Conservation (phyloP, 2,888 invertebrate species). For the Cataglyphis livida region DNA sequence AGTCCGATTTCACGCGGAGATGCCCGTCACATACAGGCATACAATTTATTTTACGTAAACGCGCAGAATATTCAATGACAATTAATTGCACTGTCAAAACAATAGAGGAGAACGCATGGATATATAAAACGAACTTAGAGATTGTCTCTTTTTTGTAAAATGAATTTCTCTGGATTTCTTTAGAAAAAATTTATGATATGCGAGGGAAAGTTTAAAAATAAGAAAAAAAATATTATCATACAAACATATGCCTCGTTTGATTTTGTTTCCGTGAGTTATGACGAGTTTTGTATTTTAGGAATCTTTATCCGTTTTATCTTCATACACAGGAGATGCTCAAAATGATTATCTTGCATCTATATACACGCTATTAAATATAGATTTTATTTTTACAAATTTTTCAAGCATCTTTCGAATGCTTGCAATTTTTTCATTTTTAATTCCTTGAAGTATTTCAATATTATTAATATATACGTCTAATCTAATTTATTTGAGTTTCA, state of each 20-base stretch:
- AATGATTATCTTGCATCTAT: neutral
- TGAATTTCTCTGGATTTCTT: neutral
- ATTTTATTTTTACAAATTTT: neutral
- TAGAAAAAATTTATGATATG: neutral
- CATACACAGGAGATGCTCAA: neutral
- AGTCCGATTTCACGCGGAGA: constrained; percentile 49
- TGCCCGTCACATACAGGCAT: constrained; percentile 22
- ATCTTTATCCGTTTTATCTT: neutral
- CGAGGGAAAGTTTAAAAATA: neutral
- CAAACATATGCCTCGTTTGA: neutral
- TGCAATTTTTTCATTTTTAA: neutral
- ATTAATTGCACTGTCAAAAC: constrained; percentile 1
- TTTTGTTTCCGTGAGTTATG: neutral
- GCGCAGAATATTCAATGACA: neutral
- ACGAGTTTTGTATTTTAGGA: neutral
- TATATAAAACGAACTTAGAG: neutral
- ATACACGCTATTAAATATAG: neutral
- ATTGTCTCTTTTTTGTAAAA: neutral
- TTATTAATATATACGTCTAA: neutral
- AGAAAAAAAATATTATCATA: neutral
- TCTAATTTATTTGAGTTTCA: neutral
- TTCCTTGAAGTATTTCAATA: neutral
- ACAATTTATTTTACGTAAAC: constrained; percentile 49
- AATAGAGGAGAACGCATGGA: neutral
- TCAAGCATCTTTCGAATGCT: neutral